Conservation (phyloP, 2,113 vertebrate species). For the Opisthocomus hoazin region DNA sequence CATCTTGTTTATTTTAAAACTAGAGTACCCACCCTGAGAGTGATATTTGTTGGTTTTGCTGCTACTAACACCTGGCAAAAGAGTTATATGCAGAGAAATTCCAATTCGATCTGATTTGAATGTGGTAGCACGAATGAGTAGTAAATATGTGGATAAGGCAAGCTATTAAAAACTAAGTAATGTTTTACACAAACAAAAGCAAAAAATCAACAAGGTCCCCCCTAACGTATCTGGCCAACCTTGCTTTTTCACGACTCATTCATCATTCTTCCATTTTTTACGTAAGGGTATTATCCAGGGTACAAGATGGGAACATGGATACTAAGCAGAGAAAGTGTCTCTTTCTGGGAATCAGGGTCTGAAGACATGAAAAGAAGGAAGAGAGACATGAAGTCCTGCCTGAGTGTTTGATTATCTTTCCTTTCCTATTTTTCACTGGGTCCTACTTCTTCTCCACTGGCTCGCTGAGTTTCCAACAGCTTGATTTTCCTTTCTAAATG, state of each 20-base stretch:
- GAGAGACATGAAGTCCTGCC: background rate
- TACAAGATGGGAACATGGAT: background rate
- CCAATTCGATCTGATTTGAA: background rate
- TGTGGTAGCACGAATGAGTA: background rate
- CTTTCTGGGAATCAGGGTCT: background rate
- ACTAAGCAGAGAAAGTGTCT: background rate
- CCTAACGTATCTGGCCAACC: background rate
- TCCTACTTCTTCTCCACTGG: background rate
- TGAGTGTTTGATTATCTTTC: background rate
- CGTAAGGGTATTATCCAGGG: background rate
- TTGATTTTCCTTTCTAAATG: constrained; percentile 1
- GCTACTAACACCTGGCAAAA: background rate
- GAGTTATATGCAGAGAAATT: background rate
- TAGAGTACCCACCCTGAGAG: background rate
- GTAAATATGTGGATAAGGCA: background rate
- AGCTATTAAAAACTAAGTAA: background rate
- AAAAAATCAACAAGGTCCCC: background rate
- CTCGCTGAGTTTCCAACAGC: background rate
- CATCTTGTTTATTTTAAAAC: background rate
- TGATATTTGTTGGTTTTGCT: background rate
- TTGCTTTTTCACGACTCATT: background rate
- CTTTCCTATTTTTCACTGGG: background rate
- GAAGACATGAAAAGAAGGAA: background rate
- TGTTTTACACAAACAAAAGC: background rate
- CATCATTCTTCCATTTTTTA: background rate